These are phyloP conservation scores for Chloroceryle amazona DNA, from an alignment of 2,797 vertebrate species.

Conservation along the genomic window DNA sequence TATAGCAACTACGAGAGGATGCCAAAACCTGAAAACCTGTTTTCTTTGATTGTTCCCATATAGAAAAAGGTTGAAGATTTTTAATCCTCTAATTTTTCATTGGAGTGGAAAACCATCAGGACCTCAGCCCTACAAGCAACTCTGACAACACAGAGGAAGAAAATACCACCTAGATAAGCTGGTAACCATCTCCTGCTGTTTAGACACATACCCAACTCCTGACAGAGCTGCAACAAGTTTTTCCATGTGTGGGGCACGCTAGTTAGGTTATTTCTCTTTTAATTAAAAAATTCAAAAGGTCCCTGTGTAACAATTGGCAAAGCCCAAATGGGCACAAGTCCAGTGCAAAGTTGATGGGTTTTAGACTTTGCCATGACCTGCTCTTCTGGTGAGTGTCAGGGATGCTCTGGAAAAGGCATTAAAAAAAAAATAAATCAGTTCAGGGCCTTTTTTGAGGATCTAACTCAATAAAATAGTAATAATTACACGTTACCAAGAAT, in stretches of 20 bases:
- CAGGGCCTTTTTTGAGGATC: neutral
- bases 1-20: rapidly evolving
- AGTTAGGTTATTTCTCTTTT: neutral
- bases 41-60: neutral
- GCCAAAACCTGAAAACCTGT: neutral
- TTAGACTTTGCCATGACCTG: neutral
- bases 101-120: neutral
- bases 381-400: neutral
- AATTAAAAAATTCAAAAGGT: neutral
- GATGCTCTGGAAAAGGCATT: neutral
- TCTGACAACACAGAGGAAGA: neutral
- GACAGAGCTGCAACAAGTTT: rapidly evolving
- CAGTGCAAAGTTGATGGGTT: neutral
- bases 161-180: neutral
- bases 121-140: neutral
- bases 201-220: neutral
- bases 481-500: rapidly evolving
- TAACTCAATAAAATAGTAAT: neutral
- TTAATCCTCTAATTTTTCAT: neutral
- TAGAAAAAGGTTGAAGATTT: neutral
- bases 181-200: neutral
- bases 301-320: neutral
- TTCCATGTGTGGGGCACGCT: neutral
- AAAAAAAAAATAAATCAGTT: neutral
- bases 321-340: neutral